Evolutionary conservation across 2,888 invertebrate species (phyloP).

Genomic region (Chloroclystis v-ata): DNA sequence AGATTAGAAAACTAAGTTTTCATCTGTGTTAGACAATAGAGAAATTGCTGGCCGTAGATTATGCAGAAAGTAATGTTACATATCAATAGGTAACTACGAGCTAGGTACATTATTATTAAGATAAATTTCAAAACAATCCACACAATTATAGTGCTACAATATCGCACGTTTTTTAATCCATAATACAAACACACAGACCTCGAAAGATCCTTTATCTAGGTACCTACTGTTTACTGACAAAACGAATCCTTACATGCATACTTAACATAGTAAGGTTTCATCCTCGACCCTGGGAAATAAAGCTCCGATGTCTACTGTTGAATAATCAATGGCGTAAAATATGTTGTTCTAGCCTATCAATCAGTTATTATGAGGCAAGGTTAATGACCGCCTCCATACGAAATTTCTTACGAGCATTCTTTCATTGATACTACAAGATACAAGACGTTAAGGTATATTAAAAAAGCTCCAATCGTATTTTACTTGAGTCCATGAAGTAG

Average conservation of each 20-base stretch:
- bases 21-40: slow-evolving; percentile 43
- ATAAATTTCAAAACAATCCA: no score
- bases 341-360: slow-evolving; percentile 34
- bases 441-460: no score
- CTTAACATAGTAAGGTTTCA: slow-evolving; percentile 20
- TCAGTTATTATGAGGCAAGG: slow-evolving; percentile 36
- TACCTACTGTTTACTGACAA: no score
- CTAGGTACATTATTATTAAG: no score
- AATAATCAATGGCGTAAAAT: slow-evolving; percentile 10
- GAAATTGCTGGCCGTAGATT: not conserved
- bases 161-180: no score
- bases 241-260: slow-evolving; percentile 21
- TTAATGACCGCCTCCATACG: slow-evolving; percentile 37
- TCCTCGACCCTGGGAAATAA: slow-evolving; percentile 24
- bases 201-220: no score
- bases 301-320: slow-evolving; percentile 15
- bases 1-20: slow-evolving; percentile 50
- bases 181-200: not conserved
- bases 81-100: no score
- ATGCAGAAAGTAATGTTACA: not conserved
- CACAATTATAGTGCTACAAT: no score
- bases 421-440: slow-evolving; percentile 2
- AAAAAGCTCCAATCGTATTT: no score
- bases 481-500: no score
- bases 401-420: slow-evolving; percentile 22